phyloP scores from a whole-genome alignment of 2,888 invertebrate species.

The Pseudeuparius sepicola region DNA sequence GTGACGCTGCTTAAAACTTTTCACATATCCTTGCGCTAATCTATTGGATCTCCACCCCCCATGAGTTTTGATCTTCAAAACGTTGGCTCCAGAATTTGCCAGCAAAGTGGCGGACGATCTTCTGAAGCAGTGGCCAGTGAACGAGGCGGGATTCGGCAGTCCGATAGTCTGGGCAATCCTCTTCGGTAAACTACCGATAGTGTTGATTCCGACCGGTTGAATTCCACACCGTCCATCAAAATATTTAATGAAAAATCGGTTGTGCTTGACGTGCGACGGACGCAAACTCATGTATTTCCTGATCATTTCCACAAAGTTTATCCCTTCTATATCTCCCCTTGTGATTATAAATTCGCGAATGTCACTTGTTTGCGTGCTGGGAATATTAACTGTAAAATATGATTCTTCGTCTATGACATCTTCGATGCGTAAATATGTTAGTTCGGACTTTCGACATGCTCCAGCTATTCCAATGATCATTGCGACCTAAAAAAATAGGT shows the following conservation, averaged over 20 bases:
- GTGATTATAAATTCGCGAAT: conserved; percentile 12
- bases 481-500: too few relatives aligned
- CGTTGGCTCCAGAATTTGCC: too few relatives aligned
- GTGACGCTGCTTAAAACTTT: conserved; percentile 3
- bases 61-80: too few relatives aligned
- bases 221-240: conserved; percentile 9
- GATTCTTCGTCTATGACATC: too few relatives aligned
- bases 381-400: conserved; percentile 3
- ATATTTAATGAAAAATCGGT: conserved; percentile 10
- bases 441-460: too few relatives aligned
- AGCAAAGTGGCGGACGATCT: too few relatives aligned
- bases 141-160: conserved; percentile 6
- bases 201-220: conserved; percentile 13
- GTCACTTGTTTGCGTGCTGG: conserved; percentile 6
- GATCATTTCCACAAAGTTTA: conserved; percentile 11
- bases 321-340: conserved; percentile 11
- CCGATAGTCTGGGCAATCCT: conserved; percentile 10
- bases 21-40: conserved; percentile 6
- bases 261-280: conserved; percentile 11
- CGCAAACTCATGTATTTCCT: conserved; percentile 10
- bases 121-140: too few relatives aligned
- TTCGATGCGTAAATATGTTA: too few relatives aligned
- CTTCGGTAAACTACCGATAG: conserved; percentile 6
- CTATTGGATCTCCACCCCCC: conserved; percentile 4
- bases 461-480: too few relatives aligned